phyloP scores from a whole-genome alignment of 2,113 vertebrate genomes.

The Podarcis raffonei region DNA sequence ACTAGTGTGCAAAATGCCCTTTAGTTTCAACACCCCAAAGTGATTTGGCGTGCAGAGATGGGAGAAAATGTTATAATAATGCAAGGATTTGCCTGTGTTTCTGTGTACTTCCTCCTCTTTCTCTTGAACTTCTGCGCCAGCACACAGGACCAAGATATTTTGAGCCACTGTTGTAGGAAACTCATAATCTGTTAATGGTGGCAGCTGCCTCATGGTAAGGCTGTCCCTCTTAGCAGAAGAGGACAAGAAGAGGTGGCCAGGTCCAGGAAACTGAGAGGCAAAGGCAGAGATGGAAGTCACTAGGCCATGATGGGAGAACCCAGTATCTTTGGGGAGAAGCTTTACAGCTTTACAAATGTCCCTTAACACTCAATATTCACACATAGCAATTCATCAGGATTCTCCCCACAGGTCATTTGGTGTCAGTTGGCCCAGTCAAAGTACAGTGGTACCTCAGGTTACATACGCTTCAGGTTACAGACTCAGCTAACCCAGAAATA shows the following conservation, averaged over 20 bases:
- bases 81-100: not conserved
- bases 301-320: not conserved
- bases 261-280: not conserved
- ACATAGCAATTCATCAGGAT: not conserved
- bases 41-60: not conserved
- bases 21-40: not conserved
- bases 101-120: too few relatives aligned
- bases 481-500: too few relatives aligned
- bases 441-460: too few relatives aligned
- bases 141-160: not conserved
- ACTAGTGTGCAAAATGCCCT: not conserved
- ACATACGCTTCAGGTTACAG: too few relatives aligned
- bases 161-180: too few relatives aligned
- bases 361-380: not conserved
- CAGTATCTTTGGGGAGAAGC: not conserved
- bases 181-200: not conserved
- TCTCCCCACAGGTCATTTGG: not conserved
- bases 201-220: not conserved
- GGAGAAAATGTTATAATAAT: not conserved
- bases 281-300: not conserved
- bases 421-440: not conserved
- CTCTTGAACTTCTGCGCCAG: not conserved
- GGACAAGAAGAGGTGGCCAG: not conserved
- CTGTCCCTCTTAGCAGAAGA: not conserved
- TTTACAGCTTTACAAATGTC: too few relatives aligned